phyloP scores from a whole-genome alignment of 2,113 vertebrate species.

The Podocnemis expansa region DNA sequence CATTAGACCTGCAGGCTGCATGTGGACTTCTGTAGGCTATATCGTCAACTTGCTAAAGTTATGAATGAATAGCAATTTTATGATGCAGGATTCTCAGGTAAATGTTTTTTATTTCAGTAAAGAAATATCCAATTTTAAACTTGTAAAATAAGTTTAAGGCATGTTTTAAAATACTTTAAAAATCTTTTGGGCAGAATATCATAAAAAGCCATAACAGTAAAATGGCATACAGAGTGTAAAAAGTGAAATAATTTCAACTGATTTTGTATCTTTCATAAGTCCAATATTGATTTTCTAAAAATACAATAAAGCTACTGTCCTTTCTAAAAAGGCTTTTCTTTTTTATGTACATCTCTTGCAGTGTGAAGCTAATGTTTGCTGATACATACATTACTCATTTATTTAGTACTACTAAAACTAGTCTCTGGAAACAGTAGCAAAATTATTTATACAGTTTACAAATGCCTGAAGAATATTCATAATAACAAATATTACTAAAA shows the following conservation, averaged over 20 bases:
- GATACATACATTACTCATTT: background rate
- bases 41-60: conserved; percentile 68
- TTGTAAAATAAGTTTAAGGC: conserved; percentile 80
- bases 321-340: conserved; percentile 74
- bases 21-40: conserved; percentile 48
- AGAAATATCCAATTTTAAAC: conserved; percentile 74
- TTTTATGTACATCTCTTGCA: conserved; percentile 60
- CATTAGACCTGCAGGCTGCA: conserved; percentile 61
- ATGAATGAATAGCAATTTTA: conserved; percentile 58
- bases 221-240: conserved; percentile 79
- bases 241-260: conserved; percentile 74
- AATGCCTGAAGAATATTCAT: background rate
- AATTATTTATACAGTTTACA: background rate
- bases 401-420: background rate
- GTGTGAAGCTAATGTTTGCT: conserved; percentile 32
- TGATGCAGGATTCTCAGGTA: conserved; percentile 80
- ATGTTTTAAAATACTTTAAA: conserved; percentile 78
- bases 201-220: conserved; percentile 74
- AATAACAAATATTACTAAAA: conserved; percentile 2
- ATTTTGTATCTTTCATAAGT: conserved; percentile 82
- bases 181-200: conserved; percentile 64
- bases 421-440: background rate
- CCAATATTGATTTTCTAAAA: conserved; percentile 79
- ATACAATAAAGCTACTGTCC: conserved; percentile 81
- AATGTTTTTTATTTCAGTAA: conserved; percentile 66